Base-by-base conservation (phyloP, 1,140 invertebrate genomes). In the Drosophila sp. region DNA sequence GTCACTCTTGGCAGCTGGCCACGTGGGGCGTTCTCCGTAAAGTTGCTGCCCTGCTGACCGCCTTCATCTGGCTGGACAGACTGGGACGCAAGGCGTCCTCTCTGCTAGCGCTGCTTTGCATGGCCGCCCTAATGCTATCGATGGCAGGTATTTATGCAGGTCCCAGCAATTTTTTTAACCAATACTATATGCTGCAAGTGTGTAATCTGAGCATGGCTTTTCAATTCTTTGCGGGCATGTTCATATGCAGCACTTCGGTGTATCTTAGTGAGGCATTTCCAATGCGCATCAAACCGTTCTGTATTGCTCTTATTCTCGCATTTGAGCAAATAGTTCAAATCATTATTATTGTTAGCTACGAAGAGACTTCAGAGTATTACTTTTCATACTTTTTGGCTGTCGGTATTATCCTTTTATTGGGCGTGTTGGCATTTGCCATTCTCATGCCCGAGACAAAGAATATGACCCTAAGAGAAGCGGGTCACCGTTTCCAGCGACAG, bases 241-340 rank as follows among this genome's bases (percentile, higher is more conserved):
- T 70, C 35, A 50, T 82, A 5, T 81, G 84, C 17, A 74, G 70
- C 35, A 75, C 80, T 3, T 69, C 84, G 2, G 60, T 64, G 2
- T 91, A 80, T 33, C n/a, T 91, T 50, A 76, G 89, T 1, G 89
- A 91, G 30, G 89, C 89, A 2, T 91, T 91, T 7, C 89, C 84
- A 0, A 54, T 91, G 68, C 68, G 72, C 0, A 25, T 79, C 0
- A 91, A 91, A 29, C 68, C 89, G 5, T 79, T 60, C 44, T 61
- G 78, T 0, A 63, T 91, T 4, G 79, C 81, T 3, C 7, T 82
- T 2, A 73, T 84, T 23, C 71, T 91, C 4, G 63, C 56, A 30
- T 29, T 80, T 10, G 84, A 91, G 64, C 79, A 91, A n/a, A 5
- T 73, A 1, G 61, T 91, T 8, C 89, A 91, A n/a, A 74, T 91